Base-by-base conservation (phyloP, 2,113 vertebrate genomes). In the Xiphophorus couchianus region DNA sequence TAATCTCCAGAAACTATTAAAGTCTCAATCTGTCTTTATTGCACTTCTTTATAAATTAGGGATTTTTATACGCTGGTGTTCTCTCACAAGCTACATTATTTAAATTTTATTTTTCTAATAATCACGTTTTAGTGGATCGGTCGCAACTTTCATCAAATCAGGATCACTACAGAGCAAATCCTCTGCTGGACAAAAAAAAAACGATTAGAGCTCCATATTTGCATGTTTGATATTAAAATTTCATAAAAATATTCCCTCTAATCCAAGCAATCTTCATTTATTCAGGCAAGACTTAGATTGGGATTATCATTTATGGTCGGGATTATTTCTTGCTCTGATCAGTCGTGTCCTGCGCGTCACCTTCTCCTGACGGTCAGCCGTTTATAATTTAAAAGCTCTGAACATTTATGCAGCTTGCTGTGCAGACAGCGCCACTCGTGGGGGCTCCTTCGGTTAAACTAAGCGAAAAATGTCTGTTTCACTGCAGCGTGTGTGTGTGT, bases 381-480 rank as follows among this genome's bases (percentile, higher is more conserved):
- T 76, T 37, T 14, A 29, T 30, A 29, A 70, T 11, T 58, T 64
- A 63, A 4, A 19, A 0, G 3, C 37, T 61, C 69, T 58, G 67
- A 71, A 63, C 14, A 4, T 15, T 37, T 13, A 2, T 31, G 44
- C 67, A 25, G 39, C 28, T 29, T 58, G 61, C 44, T 66, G 48
- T 51, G 30, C 4, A 31, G 63, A 73, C 30, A 64, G 39, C 71
- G 42, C 58, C 17, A n/a, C 74, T 62, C 74, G 63, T 78, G 62
- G 79, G 66, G 66, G 66, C 31, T 84, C 77, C 82, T 74, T 74
- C 54, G 66, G 71, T 66, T 75, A 68, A 74, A n/a, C 73, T 37
- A 51, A 68, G 66, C 39, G 67, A 82, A 87, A 25, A 58, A 5
- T 17, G 25, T 58, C 83, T 83, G 81, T 90, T 88, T 90, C 90